Percentiles rank a stretch among this genome's conserved stretches.
Evolutionary conservation across 92 coral and sea anemone genomes (phyloP).

Genomic region (Blastomussa wellsi): DNA sequence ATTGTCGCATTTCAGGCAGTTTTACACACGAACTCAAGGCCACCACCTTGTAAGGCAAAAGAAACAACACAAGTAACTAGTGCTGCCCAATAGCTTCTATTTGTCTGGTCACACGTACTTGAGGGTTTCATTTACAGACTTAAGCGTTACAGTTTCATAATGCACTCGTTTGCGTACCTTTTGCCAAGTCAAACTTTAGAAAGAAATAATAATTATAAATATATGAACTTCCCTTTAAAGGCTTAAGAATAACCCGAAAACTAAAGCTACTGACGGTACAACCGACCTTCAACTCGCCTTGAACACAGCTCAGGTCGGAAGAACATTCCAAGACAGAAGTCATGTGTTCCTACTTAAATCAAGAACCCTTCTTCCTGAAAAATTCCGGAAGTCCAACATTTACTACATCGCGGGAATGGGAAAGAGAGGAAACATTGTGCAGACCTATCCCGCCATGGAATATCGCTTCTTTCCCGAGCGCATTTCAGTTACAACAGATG

Average conservation of each 20-base stretch:
- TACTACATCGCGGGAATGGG: conserved; percentile 42
- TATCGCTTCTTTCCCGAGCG: conserved; percentile 51
- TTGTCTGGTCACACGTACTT: conserved; percentile 23
- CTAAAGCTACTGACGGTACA: conserved; percentile 23
- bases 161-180: background rate
- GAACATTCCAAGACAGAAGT: conserved; percentile 54
- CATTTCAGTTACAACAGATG: conserved; percentile 48
- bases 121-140: conserved; percentile 37
- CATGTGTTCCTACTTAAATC: conserved; percentile 33
- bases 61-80: conserved; percentile 9
- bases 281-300: conserved; percentile 46
- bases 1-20: conserved; percentile 31
- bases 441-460: conserved; percentile 56
- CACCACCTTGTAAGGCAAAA: conserved; percentile 33
- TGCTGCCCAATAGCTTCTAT: conserved; percentile 21
- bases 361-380: conserved; percentile 24
- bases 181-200: background rate
- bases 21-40: conserved; percentile 25
- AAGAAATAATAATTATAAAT: background rate
- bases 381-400: conserved; percentile 23
- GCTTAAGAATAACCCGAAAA: conserved; percentile 47
- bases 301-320: too few relatives aligned
- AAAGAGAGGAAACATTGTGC: too few relatives aligned
- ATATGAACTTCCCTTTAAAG: conserved; percentile 23
- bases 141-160: too few relatives aligned